Conservation (phyloP, 1,140 invertebrate genomes). For the Drosophila novamexicana region DNA sequence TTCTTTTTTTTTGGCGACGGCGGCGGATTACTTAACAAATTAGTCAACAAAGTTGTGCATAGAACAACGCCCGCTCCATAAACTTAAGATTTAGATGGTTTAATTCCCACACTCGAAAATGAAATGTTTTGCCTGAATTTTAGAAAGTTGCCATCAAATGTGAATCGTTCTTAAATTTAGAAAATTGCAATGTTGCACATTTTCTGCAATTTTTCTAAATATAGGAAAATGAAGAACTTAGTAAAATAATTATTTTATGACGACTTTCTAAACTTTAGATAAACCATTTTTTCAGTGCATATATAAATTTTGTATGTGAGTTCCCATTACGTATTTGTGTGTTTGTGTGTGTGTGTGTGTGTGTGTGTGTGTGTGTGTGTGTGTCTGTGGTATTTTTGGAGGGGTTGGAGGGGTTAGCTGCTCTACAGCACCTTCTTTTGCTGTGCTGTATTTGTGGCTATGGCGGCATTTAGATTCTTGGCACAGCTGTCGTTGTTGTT, state of each 20-base stretch:
- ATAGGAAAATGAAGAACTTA: no score
- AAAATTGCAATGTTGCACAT: no score
- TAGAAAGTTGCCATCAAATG: no score
- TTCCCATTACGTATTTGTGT: conserved; percentile 44
- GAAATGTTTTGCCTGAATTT: no score
- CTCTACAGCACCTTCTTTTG: conserved; percentile 70
- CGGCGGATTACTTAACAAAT: conserved; percentile 79
- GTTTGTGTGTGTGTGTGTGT: conserved; percentile 63
- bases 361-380: conserved; percentile 58
- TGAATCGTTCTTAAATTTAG: no score
- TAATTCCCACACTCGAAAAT: background rate
- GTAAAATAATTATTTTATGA: no score
- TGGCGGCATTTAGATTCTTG: conserved; percentile 76
- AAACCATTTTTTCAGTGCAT: no score
- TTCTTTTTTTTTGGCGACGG: conserved; percentile 56
- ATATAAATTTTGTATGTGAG: conserved; percentile 4
- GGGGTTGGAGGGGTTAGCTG: conserved; percentile 1
- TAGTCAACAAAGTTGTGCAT: conserved; percentile 81
- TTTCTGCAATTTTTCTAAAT: no score
- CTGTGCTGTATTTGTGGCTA: conserved; percentile 26
- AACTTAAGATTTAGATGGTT: conserved; percentile 5
- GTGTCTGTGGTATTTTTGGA: background rate
- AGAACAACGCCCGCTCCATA: conserved; percentile 57
- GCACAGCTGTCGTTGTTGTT: conserved; percentile 75
- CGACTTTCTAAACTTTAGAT: no score